These are phyloP conservation scores for Electrona antarctica DNA, from an alignment of 2,113 vertebrate genomes.

Conservation along the genomic window DNA sequence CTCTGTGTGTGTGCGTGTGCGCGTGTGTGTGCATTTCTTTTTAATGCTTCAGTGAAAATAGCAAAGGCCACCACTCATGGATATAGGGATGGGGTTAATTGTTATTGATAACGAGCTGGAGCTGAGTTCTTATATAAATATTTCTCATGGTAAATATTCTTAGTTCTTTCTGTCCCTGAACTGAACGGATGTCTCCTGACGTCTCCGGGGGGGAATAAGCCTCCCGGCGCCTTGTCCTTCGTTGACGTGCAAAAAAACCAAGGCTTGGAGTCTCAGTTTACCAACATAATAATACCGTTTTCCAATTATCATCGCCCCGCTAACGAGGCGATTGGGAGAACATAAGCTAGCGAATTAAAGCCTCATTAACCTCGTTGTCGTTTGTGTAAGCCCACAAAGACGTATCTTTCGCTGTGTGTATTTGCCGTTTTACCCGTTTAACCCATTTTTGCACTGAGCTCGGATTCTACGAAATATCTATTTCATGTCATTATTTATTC, in stretches of 20 bases:
- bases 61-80: no score
- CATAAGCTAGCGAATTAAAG: slow-evolving; percentile 67
- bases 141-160: background rate
- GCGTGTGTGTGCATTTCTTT: background rate
- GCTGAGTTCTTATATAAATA: no score
- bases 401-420: slow-evolving; percentile 26
- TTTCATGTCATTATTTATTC: no score
- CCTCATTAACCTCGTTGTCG: slow-evolving; percentile 36
- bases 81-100: no score
- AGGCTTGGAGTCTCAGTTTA: slow-evolving; percentile 57
- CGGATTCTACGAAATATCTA: no score
- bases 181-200: no score
- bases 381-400: slow-evolving; percentile 40
- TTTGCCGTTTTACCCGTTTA: no score
- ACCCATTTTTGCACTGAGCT: no score
- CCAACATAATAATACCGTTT: slow-evolving; percentile 34
- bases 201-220: no score
- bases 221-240: background rate
- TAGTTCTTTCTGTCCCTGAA: background rate
- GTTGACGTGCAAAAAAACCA: slow-evolving; percentile 5
- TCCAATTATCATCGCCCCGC: slow-evolving; percentile 53
- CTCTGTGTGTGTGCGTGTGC: background rate
- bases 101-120: no score
- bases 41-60: background rate
- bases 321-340: slow-evolving; percentile 66